Conservation (phyloP, 1,140 invertebrate genomes). For the Cryptotermes secundus region DNA sequence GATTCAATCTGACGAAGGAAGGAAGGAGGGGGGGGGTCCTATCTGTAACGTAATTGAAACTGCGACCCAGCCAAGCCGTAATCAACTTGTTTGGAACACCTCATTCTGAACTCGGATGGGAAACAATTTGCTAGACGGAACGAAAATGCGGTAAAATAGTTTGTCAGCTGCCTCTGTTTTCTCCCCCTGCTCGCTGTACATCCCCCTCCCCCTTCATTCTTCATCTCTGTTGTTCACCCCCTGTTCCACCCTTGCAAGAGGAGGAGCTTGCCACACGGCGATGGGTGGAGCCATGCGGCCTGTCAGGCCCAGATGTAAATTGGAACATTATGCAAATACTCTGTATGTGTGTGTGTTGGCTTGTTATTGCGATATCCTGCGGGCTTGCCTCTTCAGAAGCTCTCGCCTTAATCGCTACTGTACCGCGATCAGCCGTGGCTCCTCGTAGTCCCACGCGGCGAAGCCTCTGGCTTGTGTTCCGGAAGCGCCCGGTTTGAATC, state of each 20-base stretch:
- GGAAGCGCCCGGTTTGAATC: too few relatives aligned
- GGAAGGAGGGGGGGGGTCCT: background rate
- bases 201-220: background rate
- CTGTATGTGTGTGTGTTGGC: background rate
- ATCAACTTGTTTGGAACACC: slow-evolving; percentile 32
- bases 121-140: slow-evolving; percentile 36
- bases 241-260: background rate
- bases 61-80: slow-evolving; percentile 23
- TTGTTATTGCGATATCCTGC: background rate
- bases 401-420: background rate
- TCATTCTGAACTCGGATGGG: slow-evolving; percentile 30
- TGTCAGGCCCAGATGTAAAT: slow-evolving; percentile 27
- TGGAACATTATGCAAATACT: slow-evolving; percentile 33
- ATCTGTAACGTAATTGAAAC: background rate
- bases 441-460: too few relatives aligned
- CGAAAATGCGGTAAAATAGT: slow-evolving; percentile 36
- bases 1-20: slow-evolving; percentile 20
- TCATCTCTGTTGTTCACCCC: slow-evolving; percentile 14
- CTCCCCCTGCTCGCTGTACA: background rate
- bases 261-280: slow-evolving; percentile 12
- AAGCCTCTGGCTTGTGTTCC: too few relatives aligned
- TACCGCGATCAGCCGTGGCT: background rate
- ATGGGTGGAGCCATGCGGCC: background rate
- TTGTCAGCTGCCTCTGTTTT: slow-evolving; percentile 29
- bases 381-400: background rate